Percentiles rank a stretch among this genome's conserved stretches.
Conservation (phyloP, 2,113 vertebrate genomes). For the Cynopterus brachyotis region DNA sequence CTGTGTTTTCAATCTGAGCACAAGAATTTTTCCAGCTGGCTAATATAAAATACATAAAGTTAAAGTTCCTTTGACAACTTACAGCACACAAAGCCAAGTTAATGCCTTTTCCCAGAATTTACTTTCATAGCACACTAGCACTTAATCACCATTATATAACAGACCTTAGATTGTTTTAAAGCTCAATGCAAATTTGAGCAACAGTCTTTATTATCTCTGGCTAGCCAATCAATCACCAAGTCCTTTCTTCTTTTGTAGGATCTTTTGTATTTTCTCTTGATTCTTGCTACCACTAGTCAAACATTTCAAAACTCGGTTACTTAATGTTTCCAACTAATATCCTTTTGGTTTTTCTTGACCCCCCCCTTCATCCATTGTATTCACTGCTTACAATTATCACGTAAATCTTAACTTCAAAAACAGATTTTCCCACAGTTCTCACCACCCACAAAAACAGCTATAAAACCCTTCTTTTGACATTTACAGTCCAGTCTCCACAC, state of each 20-base stretch:
- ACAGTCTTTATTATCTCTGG: background rate
- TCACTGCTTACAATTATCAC: background rate
- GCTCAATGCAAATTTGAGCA: conserved; percentile 7
- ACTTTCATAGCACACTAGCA: background rate
- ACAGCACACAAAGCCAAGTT: background rate
- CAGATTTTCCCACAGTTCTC: background rate
- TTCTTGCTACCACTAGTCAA: background rate
- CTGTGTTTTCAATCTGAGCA: background rate
- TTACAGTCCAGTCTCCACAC: background rate
- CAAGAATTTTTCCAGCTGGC: conserved; percentile 22
- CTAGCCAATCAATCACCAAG: conserved; percentile 16
- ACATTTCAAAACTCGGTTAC: conserved; percentile 31
- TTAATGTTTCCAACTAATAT: background rate
- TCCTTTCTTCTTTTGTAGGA: background rate
- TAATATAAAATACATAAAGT: background rate
- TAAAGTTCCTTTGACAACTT: background rate
- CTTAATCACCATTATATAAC: background rate
- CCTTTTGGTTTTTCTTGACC: background rate
- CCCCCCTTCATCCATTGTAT: background rate
- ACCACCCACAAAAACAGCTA: background rate
- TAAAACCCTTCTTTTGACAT: background rate
- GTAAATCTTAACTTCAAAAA: conserved; percentile 30
- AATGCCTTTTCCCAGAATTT: conserved; percentile 6
- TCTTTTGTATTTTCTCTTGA: conserved; percentile 12
- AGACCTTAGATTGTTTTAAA: background rate